These are phyloP conservation scores for Orchesellides sinensis DNA, from an alignment of 2,888 invertebrate genomes.

Conservation along the genomic window DNA sequence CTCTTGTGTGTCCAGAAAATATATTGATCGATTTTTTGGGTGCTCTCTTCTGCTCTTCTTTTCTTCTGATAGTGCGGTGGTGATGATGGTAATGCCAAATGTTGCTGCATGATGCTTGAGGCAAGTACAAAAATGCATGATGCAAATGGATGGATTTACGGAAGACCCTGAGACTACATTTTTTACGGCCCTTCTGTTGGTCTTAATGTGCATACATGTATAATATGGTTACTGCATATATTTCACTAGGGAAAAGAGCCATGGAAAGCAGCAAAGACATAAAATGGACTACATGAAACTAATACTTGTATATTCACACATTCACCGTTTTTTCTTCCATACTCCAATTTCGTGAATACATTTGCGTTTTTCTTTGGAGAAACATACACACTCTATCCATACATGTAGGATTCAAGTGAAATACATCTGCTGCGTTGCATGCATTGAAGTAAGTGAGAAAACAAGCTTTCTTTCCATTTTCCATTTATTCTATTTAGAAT, in stretches of 20 bases:
- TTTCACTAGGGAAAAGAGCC: background rate
- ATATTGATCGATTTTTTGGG: slow-evolving; percentile 74
- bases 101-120: slow-evolving; percentile 34
- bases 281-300: background rate
- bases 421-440: no score
- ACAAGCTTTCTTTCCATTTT: background rate
- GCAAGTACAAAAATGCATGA: slow-evolving; percentile 28
- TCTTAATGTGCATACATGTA: slow-evolving; percentile 11
- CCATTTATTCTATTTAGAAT: background rate
- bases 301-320: slow-evolving; percentile 23
- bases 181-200: background rate
- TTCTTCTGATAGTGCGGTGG: slow-evolving; percentile 10
- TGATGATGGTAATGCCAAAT: slow-evolving; percentile 29
- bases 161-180: slow-evolving; percentile 3
- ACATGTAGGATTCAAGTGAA: no score
- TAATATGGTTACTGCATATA: slow-evolving; percentile 6
- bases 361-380: background rate
- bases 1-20: slow-evolving; percentile 74
- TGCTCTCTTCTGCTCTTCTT: slow-evolving; percentile 47
- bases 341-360: slow-evolving; percentile 35
- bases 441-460: no score
- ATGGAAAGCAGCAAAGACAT: no score
- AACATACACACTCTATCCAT: background rate
- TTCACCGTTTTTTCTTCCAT: slow-evolving; percentile 16
- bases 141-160: slow-evolving; percentile 23